Evolutionary conservation across 2,888 invertebrate genomes (phyloP).

Genomic region (Lasioglossum zephyrum): DNA sequence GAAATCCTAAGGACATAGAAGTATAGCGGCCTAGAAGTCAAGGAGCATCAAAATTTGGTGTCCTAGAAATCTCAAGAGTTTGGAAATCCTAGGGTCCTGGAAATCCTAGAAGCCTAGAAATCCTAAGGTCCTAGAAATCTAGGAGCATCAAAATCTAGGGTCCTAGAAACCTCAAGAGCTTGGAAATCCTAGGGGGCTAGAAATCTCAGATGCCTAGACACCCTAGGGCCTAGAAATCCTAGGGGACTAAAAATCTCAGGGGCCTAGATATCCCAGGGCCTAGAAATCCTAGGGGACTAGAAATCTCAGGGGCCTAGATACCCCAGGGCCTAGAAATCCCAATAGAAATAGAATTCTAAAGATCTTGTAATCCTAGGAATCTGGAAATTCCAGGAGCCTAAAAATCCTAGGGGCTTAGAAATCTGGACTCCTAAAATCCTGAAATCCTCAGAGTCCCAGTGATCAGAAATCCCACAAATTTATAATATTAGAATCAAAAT

Average conservation of each 20-base stretch:
- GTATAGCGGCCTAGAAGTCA: too few relatives aligned
- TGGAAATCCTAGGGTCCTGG: neutral
- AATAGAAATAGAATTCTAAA: neutral
- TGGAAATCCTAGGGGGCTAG: neutral
- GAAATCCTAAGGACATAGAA: too few relatives aligned
- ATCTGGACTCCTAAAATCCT: neutral
- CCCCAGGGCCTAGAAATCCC: neutral
- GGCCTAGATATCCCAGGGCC: too few relatives aligned
- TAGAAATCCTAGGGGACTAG: neutral
- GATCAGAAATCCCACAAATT: too few relatives aligned
- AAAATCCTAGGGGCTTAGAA: neutral
- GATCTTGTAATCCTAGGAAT: neutral
- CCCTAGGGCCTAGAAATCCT: neutral
- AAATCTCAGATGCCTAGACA: neutral
- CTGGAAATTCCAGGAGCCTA: fast-evolving
- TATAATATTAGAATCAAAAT: too few relatives aligned
- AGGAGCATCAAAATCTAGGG: neutral
- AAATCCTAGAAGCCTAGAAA: neutral
- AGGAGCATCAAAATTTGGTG: too few relatives aligned
- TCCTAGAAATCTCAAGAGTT: neutral
- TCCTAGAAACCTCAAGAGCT: neutral
- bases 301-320: fast-evolving
- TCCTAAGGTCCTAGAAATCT: neutral
- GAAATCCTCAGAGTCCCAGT: too few relatives aligned
- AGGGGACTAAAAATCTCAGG: too few relatives aligned